Evolutionary conservation across 2,888 invertebrate genomes (phyloP).

Genomic region (Agonum fuliginosum): DNA sequence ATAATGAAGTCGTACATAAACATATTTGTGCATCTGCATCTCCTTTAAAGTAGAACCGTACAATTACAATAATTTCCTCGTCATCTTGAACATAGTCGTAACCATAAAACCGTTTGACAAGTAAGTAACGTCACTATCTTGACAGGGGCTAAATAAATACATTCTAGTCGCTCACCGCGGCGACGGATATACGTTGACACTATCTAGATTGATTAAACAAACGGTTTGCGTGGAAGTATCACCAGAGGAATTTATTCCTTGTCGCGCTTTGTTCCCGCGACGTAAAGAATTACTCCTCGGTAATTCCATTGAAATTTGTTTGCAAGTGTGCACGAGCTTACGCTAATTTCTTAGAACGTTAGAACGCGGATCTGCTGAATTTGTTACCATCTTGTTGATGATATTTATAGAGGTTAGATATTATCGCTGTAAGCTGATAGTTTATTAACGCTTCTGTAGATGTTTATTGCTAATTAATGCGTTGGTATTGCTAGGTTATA

Average conservation of each 20-base stretch:
- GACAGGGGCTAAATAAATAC: slow-evolving; percentile 30
- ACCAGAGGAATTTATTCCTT: slow-evolving; percentile 16
- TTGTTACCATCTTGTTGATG: slow-evolving; percentile 15
- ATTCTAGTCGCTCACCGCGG: not conserved
- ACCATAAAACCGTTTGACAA: not conserved
- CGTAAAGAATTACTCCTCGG: slow-evolving; percentile 32
- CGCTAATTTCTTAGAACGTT: slow-evolving; percentile 18
- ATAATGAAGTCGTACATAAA: no score
- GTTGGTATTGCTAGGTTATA: no score
- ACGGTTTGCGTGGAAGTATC: slow-evolving; percentile 36
- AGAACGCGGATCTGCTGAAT: not conserved
- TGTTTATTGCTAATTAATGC: no score
- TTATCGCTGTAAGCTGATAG: no score
- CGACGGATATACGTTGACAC: slow-evolving; percentile 9
- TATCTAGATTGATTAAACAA: slow-evolving; percentile 39
- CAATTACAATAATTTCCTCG: no score
- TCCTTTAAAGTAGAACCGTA: no score
- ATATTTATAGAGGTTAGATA: slow-evolving; percentile 11
- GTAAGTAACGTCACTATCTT: not conserved
- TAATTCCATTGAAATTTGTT: slow-evolving; percentile 18
- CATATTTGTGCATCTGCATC: no score
- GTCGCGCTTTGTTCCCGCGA: slow-evolving; percentile 7
- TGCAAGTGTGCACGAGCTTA: slow-evolving; percentile 8
- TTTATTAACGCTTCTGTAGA: no score
- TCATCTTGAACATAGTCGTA: not conserved